Conservation (phyloP, 2,797 vertebrate genomes). For the Chaunax sp. region DNA sequence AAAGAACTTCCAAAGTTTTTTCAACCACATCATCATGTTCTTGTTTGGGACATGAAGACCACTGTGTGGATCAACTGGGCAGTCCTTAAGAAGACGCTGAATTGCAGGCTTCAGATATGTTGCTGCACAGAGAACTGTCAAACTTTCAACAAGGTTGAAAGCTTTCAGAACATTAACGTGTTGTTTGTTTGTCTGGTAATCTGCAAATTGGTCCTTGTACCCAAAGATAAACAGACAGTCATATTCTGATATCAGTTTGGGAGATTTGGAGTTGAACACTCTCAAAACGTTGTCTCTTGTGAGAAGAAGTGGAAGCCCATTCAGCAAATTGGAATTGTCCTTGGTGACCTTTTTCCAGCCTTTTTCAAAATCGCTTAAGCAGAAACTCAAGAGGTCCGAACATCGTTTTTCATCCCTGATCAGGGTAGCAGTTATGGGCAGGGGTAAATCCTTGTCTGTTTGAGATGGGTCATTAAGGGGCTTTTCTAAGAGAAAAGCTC, state of each 20-base stretch:
- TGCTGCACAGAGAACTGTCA: conserved; percentile 65
- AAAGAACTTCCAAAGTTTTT: conserved; percentile 73
- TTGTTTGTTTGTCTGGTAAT: rapidly evolving
- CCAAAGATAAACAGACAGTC: conserved; percentile 54
- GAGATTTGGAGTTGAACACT: conserved; percentile 65
- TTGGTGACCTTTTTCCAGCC: rapidly evolving
- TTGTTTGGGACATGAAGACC: conserved; percentile 55
- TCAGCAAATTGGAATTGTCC: background rate
- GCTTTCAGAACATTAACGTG: conserved; percentile 21
- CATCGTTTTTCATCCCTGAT: conserved; percentile 69
- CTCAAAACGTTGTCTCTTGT: conserved; percentile 75
- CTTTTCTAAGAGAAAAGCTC: conserved; percentile 68
- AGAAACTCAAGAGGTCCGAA: conserved; percentile 73
- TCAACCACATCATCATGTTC: conserved; percentile 58
- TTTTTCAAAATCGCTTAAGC: conserved; percentile 37
- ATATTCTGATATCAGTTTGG: conserved; percentile 67
- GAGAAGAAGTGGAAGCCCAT: conserved; percentile 81
- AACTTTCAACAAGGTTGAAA: conserved; percentile 48
- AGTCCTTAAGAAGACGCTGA: conserved; percentile 46
- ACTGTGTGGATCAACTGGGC: conserved; percentile 48
- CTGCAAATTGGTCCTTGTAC: conserved; percentile 68
- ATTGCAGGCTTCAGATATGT: conserved; percentile 62
- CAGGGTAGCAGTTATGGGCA: conserved; percentile 71
- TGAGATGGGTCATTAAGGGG: conserved; percentile 69
- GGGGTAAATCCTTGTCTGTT: conserved; percentile 66